phyloP scores from a whole-genome alignment of 2,113 vertebrate genomes.

The Lophotis ruficrista region DNA sequence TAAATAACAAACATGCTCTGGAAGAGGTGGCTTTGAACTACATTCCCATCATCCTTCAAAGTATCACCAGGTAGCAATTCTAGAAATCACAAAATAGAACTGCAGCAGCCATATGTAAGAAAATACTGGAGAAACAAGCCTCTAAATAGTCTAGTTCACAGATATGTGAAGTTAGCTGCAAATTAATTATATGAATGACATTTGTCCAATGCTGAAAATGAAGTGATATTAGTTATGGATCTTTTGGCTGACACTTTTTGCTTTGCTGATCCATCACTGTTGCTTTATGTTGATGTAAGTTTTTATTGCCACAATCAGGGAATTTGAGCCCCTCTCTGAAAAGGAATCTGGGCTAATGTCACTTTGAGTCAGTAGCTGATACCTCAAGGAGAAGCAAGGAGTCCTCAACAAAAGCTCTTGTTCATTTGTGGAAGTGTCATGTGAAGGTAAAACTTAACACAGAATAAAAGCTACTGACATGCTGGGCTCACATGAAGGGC shows the following conservation, averaged over 20 bases:
- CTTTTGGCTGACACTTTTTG: neutral
- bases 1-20: neutral
- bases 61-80: neutral
- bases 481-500: neutral
- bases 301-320: neutral
- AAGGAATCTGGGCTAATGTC: neutral
- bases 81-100: neutral
- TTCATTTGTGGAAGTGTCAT: neutral
- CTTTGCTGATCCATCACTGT: neutral
- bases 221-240: neutral
- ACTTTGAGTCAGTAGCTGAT: neutral
- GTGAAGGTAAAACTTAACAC: neutral
- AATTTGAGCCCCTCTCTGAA: neutral
- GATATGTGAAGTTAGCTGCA: neutral
- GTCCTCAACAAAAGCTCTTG: neutral
- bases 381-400: neutral
- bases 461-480: neutral
- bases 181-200: neutral
- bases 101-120: neutral
- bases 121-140: neutral
- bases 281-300: neutral
- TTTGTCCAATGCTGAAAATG: neutral
- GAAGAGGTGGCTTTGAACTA: neutral
- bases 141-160: neutral
- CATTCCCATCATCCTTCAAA: neutral